Evolutionary conservation across 2,113 vertebrate species (phyloP).

Genomic region (Oxyruncus cristatus): DNA sequence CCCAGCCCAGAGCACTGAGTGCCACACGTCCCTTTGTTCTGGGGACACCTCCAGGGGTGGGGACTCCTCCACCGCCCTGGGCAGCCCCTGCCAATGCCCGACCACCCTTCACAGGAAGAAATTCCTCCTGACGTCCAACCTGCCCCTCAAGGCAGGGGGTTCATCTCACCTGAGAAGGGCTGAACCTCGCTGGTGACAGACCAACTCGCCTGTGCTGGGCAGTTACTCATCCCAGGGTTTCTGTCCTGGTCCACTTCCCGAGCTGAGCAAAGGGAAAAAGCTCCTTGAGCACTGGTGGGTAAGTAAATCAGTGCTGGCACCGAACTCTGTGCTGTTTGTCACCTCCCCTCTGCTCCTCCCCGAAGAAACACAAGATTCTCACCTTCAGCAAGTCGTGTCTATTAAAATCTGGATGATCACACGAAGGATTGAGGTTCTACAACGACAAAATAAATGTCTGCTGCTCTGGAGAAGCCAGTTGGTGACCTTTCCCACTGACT

Average conservation of each 20-base stretch:
- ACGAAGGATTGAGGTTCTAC: background rate
- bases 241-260: rapidly evolving
- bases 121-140: background rate
- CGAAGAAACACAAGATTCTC: background rate
- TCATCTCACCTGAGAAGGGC: background rate
- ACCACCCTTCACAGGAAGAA: rapidly evolving
- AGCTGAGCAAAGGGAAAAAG: background rate
- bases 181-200: background rate
- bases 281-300: background rate
- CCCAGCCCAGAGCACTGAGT: background rate
- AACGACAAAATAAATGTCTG: background rate
- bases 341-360: background rate
- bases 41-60: background rate
- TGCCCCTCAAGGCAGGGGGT: background rate
- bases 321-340: background rate
- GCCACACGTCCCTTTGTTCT: background rate
- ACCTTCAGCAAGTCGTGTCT: background rate
- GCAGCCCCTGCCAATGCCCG: background rate
- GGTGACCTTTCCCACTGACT: conserved; percentile 33
- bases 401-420: background rate
- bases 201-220: background rate
- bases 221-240: rapidly evolving
- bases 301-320: background rate
- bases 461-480: background rate
- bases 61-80: background rate